Conservation (phyloP, 37 sponge, comb jelly and placozoan species). For the Diacarnus erythraeanus region DNA sequence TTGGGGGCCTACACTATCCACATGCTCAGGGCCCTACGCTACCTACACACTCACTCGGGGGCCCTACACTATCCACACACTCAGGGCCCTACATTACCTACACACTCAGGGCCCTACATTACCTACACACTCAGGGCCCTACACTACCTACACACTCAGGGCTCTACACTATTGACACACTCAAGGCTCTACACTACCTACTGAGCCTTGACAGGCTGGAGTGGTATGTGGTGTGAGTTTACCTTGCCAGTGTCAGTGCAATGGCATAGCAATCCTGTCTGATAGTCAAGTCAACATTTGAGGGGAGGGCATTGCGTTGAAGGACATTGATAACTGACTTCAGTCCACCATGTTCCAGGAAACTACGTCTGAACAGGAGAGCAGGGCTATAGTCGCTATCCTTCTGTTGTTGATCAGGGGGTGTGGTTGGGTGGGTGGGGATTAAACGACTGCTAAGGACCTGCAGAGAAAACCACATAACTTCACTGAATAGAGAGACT, state of each 20-base stretch:
- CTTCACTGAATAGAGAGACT: too few species aligned
- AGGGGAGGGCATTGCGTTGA: slow-evolving; percentile 58
- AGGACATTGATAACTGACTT: slow-evolving; percentile 71
- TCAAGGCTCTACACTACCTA: neutral
- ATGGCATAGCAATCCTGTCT: slow-evolving; percentile 87
- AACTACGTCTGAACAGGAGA: slow-evolving; percentile 57
- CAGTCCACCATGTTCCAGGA: slow-evolving; percentile 72
- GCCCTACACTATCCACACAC: too few species aligned
- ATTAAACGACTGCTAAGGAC: slow-evolving; percentile 69
- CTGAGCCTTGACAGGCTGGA: neutral
- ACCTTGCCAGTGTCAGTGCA: slow-evolving; percentile 76
- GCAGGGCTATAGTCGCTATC: slow-evolving; percentile 24
- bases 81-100: too few species aligned
- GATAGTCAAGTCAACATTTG: slow-evolving; percentile 45
- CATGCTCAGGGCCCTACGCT: too few species aligned
- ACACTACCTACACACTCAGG: too few species aligned
- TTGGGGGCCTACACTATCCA: too few species aligned
- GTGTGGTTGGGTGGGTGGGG: slow-evolving; percentile 23
- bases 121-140: too few species aligned
- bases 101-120: too few species aligned
- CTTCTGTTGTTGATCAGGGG: neutral
- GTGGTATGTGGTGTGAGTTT: neutral
- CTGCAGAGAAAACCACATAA: too few species aligned
- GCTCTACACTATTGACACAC: too few species aligned
- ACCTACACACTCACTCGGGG: too few species aligned